A percentile compares a stretch with the other conserved stretches of the same genome.
Evolutionary conservation across 2,113 vertebrate genomes (phyloP).

Genomic region (Grallaria varia): DNA sequence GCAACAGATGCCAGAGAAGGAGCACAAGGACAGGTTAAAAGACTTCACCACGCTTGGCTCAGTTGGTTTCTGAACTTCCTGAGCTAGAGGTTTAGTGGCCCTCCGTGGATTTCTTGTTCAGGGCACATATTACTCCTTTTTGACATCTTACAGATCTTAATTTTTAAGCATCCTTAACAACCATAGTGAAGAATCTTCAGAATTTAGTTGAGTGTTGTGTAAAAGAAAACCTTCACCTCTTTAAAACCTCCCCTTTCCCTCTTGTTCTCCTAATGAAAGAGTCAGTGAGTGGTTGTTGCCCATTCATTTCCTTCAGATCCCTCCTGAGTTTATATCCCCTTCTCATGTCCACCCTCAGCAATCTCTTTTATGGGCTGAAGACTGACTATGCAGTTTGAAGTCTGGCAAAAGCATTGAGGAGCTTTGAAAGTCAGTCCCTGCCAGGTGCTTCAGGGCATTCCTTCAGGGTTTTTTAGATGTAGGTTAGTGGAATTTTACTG

Average conservation of each 20-base stretch:
- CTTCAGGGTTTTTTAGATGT: not conserved
- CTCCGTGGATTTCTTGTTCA: not conserved
- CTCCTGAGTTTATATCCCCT: not conserved
- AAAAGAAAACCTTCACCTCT: not conserved
- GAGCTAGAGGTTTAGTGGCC: not conserved
- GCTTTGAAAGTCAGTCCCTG: not conserved
- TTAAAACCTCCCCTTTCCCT: not conserved
- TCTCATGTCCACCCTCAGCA: not conserved
- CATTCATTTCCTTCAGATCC: not conserved
- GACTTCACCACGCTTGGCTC: not conserved
- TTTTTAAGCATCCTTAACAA: not conserved
- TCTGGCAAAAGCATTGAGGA: not conserved
- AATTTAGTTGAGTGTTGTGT: not conserved
- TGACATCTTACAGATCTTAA: not conserved
- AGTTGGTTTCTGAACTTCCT: not conserved
- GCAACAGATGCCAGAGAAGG: not conserved
- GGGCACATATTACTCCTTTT: not conserved
- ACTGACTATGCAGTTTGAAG: not conserved
- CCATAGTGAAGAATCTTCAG: not conserved
- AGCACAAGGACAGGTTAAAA: not conserved
- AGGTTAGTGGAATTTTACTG: not conserved
- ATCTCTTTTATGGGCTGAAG: not conserved
- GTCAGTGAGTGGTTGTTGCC: not conserved
- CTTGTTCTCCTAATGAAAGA: not conserved
- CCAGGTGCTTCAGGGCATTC: not conserved